A percentile compares a stretch with the other conserved stretches of the same genome.
Conservation (phyloP, 2,888 invertebrate genomes). For the Lasioglossum morio region DNA sequence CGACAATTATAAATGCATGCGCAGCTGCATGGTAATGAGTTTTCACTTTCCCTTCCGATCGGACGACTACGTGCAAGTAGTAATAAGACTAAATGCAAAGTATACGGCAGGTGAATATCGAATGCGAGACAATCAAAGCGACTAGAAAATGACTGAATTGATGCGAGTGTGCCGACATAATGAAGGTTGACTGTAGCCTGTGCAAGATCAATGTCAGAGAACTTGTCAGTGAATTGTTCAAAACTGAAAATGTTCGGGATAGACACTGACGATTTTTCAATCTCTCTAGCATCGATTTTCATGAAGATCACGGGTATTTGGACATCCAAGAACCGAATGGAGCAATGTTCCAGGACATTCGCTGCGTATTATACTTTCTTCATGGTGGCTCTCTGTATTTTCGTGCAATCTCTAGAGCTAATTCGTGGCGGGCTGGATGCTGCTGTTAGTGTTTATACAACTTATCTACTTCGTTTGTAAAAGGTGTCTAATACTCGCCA, state of each 20-base stretch:
- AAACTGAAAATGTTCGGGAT: constrained; percentile 13
- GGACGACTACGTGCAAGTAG: background rate
- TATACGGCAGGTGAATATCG: background rate
- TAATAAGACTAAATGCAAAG: background rate
- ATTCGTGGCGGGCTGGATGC: background rate
- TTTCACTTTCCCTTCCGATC: background rate
- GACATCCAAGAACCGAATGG: constrained; percentile 44
- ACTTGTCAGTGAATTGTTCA: background rate
- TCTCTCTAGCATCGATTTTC: constrained; percentile 60
- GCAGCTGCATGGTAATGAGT: background rate
- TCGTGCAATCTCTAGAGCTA: background rate
- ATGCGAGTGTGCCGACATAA: too few species aligned
- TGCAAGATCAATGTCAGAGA: background rate
- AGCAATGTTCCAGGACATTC: constrained; percentile 29
- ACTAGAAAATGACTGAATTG: background rate
- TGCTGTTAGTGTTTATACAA: background rate
- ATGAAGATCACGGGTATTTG: constrained; percentile 71
- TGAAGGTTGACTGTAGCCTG: background rate
- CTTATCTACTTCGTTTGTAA: background rate
- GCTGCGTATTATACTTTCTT: background rate
- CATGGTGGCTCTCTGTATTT: background rate
- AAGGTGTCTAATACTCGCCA: background rate
- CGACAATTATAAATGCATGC: background rate
- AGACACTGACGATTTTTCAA: constrained; percentile 30
- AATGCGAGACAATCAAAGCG: constrained; percentile 4